Percentiles rank a stretch among this genome's conserved stretches.
Evolutionary conservation across 2,888 invertebrate genomes (phyloP).

Genomic region (Drosophila maculinotata): DNA sequence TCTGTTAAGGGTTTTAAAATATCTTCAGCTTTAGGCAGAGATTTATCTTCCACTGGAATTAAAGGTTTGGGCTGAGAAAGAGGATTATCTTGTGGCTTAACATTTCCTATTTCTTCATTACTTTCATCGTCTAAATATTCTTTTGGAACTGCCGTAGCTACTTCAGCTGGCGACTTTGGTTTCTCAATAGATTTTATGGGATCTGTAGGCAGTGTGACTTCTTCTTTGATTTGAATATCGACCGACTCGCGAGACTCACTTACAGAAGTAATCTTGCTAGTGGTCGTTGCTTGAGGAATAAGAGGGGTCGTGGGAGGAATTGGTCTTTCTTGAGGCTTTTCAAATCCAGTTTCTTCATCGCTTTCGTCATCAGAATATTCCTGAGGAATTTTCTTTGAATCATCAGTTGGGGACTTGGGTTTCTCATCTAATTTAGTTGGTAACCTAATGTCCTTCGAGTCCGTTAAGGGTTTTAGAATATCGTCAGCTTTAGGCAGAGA

Average conservation of each 20-base stretch:
- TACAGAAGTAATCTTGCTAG: conserved; percentile 1
- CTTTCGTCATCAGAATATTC: conserved; percentile 19
- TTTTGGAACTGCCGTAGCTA: neutral
- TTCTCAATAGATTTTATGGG: conserved; percentile 1
- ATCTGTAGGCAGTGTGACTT: conserved; percentile 1
- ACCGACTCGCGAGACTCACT: conserved; percentile 1
- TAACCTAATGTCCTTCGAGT: neutral
- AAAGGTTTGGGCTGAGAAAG: neutral
- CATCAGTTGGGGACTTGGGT: neutral
- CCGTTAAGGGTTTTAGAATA: neutral
- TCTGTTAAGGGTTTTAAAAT: neutral
- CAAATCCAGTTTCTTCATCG: conserved; percentile 6
- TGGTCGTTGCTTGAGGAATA: neutral
- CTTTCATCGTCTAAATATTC: conserved; percentile 13
- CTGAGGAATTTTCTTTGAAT: neutral
- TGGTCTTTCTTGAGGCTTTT: neutral
- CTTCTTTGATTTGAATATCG: neutral
- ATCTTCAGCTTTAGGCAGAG: neutral
- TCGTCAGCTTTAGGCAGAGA: neutral
- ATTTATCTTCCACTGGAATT: neutral
- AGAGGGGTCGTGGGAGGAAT: neutral
- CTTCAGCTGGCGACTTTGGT: conserved; percentile 1
- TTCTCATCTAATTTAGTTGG: neutral
- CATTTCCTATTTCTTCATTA: conserved; percentile 12
- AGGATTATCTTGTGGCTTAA: neutral